phyloP scores from a whole-genome alignment of 2,113 vertebrate species.

The Axis porcinus region DNA sequence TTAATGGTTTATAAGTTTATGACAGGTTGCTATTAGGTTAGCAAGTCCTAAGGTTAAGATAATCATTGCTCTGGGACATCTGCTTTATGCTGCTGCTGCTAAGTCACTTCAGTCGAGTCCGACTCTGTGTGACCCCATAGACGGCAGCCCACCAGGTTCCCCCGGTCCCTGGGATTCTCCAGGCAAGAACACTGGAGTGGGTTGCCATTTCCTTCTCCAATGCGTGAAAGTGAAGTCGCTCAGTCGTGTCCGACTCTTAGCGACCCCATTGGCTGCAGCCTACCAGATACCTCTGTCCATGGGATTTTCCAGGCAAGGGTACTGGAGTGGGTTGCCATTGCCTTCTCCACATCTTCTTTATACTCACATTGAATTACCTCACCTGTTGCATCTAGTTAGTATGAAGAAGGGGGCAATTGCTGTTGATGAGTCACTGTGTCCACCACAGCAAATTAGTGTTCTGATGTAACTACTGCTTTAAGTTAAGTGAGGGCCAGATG shows the following conservation, averaged over 20 bases:
- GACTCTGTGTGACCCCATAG: neutral
- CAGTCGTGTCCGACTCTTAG: accelerated
- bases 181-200: neutral
- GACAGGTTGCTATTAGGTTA: neutral
- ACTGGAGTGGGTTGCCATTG: neutral
- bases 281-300: neutral
- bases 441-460: neutral
- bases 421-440: neutral
- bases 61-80: neutral
- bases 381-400: neutral
- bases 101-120: neutral
- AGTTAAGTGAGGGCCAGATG: neutral
- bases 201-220: neutral
- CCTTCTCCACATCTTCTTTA: neutral
- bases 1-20: neutral
- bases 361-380: neutral
- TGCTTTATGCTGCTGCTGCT: neutral
- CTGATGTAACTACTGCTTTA: neutral
- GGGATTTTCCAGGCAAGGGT: neutral
- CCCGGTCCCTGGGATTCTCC: neutral
- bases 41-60: slow-evolving; percentile 27
- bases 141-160: neutral
- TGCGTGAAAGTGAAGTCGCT: neutral
- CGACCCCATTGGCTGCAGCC: neutral
- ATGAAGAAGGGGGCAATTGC: neutral